Evolutionary conservation across 1,140 invertebrate species (phyloP), one percentile per base, ranked within the genome.

Genomic region (Scaptomyza montana): DNA sequence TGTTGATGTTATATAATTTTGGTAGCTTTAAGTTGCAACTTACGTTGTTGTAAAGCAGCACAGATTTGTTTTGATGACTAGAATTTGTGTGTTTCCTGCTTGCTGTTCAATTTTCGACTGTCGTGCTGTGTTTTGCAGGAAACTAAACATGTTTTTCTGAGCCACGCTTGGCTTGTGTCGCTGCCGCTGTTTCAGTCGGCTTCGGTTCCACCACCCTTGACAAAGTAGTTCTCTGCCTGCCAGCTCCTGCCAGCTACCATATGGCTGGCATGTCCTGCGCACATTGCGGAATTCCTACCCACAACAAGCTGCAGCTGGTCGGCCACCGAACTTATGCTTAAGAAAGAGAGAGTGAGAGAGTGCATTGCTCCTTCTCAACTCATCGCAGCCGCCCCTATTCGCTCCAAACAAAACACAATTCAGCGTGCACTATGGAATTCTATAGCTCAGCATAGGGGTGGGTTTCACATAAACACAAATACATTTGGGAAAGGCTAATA

Each of bases 251-350:
- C 43, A 72, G 13, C 12, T 16, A 51, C 67, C 82, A 86, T 87
- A 87, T 87, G 82, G 75, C 55, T 65, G 65, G 68, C 82, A 87
- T 72, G 72, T 80, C 62, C 72, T 82, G 72, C 72, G 79, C 82
- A 87, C 73, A 89, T 89, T 87, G 82, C 84, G 82, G 82, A 87
- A 87, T 87, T 89, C 65, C 82, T 82, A 59, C 74, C 74, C 80
- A 73, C 70, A 50, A 73, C 70, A 56, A 64, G 43, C 54, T 67
- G 43, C 80, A 53, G 69, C 69, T 72, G 69, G 39, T 43, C n/a
- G 45, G 49, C 36, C 6, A 3, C 8, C 21, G 13, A 41, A 19
- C 12, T 13, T 1, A 39, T 45, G 28, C 16, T 28, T 4, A 9
- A 36, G 7, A 36, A 0, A 67, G 47, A 67, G 63, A 60, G 47